Evolutionary conservation across 2,797 vertebrate species (phyloP), one percentile per base, ranked within the genome.

Genomic region (Typhlichthys subterraneus): DNA sequence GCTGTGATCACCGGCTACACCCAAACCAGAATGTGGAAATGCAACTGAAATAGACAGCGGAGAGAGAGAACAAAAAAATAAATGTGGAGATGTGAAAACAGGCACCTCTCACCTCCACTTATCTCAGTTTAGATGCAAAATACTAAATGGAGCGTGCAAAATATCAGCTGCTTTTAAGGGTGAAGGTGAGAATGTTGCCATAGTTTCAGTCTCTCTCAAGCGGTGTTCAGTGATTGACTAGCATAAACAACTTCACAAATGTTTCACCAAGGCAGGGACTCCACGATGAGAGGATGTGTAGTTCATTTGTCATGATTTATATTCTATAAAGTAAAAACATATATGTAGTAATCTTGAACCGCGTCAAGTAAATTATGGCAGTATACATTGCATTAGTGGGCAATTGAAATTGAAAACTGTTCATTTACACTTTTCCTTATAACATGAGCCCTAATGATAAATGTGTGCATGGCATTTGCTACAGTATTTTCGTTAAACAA

Each of bases 1-100:
- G 92, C 91, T 89, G 90, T 92, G 91, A 92, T 82, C 87, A 88
- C 82, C 59, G 77, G 23, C 23, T 79, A 90, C 85, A 89, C 80
- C 83, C 87, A 89, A 82, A 67, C 57, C 5, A 4, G 53, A 60
- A 56, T 69, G 55, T 76, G 9, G 61, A 15, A 59, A 56, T 11
- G 1, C 80, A 11, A 84, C 60, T 29, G 7, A 66, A 59, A 74
- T 45, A 69, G 45, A 13, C 12, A 61, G 51, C 45, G 15, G 12
- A 60, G 45, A 59, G 71, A 73, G 47, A 67, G 54, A 56, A 58
- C 66, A 63, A 73, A 77, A 80, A 64, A 48, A 65, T 79, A 23
- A 4, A 85, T 86, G 91, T 87, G 69, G 87, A 90, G 84, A 55
- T 84, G 77, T 91, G 85, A 89, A 89, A 83, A 67, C 81, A 90